These are phyloP conservation scores for Paramuricea clavata DNA, from an alignment of 92 coral and sea anemone species.

Conservation along the genomic window DNA sequence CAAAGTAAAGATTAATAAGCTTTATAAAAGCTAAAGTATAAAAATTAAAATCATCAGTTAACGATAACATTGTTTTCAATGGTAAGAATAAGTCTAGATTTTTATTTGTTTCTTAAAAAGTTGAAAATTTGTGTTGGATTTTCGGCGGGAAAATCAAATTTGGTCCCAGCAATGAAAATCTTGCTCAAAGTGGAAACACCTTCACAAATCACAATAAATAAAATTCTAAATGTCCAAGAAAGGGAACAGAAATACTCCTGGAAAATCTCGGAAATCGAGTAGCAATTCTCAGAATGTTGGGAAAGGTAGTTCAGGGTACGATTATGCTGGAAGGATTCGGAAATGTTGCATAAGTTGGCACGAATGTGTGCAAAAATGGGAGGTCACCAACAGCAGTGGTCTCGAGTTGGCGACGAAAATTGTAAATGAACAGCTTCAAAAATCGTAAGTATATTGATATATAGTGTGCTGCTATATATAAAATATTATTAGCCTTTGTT, in stretches of 20 bases:
- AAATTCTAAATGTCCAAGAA: constrained; percentile 42
- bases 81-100: no score
- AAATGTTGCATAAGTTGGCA: constrained; percentile 91
- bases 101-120: no score
- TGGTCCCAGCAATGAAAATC: neutral
- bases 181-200: constrained; percentile 2
- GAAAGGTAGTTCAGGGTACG: constrained; percentile 69
- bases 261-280: constrained; percentile 42
- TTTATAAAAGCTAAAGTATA: no score
- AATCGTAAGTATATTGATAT: constrained; percentile 70
- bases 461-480: neutral
- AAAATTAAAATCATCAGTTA: no score
- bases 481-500: no score
- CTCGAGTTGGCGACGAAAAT: constrained; percentile 84
- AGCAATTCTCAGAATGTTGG: constrained; percentile 68
- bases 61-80: no score
- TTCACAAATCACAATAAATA: no score
- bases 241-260: constrained; percentile 32
- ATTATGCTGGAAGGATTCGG: constrained; percentile 75
- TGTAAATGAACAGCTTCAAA: constrained; percentile 85
- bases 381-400: constrained; percentile 73
- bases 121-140: neutral
- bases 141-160: constrained; percentile 16
- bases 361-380: constrained; percentile 86
- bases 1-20: no score